Evolutionary conservation across 2,888 invertebrate species (phyloP).

Genomic region (Xestia sexstrigata): DNA sequence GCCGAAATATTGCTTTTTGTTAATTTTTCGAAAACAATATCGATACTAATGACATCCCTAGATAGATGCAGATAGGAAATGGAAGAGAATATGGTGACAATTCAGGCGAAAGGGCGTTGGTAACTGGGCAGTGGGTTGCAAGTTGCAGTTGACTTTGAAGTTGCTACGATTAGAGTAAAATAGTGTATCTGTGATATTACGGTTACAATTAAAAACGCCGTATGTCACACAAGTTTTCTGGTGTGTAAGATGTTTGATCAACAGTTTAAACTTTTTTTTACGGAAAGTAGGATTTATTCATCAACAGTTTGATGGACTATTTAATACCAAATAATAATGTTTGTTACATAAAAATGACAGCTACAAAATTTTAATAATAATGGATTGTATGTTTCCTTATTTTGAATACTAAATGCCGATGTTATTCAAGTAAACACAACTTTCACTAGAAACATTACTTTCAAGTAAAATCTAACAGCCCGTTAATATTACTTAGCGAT

Average conservation of each 20-base stretch:
- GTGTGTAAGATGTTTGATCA: neutral
- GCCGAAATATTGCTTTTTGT: neutral
- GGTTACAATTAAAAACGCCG: neutral
- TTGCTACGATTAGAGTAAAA: neutral
- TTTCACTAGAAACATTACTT: neutral
- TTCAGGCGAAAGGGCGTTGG: neutral
- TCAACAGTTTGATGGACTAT: neutral
- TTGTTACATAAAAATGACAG: neutral
- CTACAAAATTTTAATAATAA: neutral
- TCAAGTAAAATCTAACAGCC: neutral
- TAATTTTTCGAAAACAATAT: neutral
- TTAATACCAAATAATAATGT: neutral
- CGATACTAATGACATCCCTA: neutral
- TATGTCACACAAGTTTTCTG: neutral
- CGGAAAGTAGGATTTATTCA: neutral
- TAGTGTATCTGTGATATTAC: neutral
- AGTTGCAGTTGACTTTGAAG: conserved; percentile 7
- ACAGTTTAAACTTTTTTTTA: neutral
- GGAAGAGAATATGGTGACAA: neutral
- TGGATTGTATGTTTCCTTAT: neutral
- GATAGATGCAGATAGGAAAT: neutral
- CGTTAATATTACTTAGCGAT: conserved; percentile 33
- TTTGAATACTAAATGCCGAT: neutral
- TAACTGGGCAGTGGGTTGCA: neutral
- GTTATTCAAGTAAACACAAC: neutral